These are phyloP conservation scores for Brachycybe producta DNA, from an alignment of 2,888 invertebrate species.

Conservation along the genomic window DNA sequence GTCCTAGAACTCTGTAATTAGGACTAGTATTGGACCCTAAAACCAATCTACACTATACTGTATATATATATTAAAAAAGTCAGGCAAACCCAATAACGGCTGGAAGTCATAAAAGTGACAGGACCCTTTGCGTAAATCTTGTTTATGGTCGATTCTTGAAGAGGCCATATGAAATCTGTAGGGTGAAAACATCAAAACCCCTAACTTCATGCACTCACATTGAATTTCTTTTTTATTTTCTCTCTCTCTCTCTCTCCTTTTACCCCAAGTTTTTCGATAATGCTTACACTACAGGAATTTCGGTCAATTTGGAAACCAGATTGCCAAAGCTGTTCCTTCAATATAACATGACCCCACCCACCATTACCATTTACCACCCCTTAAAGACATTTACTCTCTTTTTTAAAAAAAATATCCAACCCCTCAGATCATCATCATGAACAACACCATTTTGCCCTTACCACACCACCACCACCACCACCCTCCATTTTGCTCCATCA, in stretches of 20 bases:
- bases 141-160: slow-evolving; percentile 16
- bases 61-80: neutral
- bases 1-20: neutral
- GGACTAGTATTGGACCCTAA: neutral
- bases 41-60: neutral
- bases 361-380: no score
- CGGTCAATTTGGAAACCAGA: slow-evolving; percentile 18
- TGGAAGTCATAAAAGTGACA: slow-evolving; percentile 16
- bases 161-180: slow-evolving; percentile 13
- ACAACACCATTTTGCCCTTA: no score
- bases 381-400: no score
- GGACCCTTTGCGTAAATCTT: slow-evolving; percentile 18
- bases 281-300: slow-evolving; percentile 13
- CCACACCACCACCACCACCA: no score
- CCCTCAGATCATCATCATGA: no score
- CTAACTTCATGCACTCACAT: no score
- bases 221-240: no score
- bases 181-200: neutral
- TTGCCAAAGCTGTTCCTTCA: no score
- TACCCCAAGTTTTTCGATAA: slow-evolving; percentile 13
- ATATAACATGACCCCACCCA: no score
- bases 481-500: no score
- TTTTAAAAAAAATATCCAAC: no score
- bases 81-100: slow-evolving; percentile 12
- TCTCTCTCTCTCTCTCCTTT: no score